phyloP scores from a whole-genome alignment of 2,888 invertebrate genomes.

The Patella ulyssiponensis region DNA sequence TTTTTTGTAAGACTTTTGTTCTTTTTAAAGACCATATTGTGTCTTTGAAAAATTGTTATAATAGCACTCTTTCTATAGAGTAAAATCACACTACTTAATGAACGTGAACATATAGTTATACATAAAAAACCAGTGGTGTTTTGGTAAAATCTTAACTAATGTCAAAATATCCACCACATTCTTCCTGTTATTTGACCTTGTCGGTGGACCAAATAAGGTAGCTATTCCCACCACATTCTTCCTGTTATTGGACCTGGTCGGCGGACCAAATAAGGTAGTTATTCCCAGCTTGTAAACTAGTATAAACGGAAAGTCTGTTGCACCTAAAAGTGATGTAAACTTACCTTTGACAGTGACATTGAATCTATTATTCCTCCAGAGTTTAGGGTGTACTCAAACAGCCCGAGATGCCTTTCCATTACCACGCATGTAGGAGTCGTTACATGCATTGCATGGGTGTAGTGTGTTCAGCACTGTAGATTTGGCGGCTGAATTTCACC shows the following conservation, averaged over 20 bases:
- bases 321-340: not conserved
- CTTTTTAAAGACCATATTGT: not conserved
- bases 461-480: constrained; percentile 35
- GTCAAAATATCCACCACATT: too few species aligned
- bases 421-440: constrained; percentile 36
- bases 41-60: too few species aligned
- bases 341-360: not conserved
- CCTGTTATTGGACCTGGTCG: too few species aligned
- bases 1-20: not conserved
- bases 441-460: constrained; percentile 31
- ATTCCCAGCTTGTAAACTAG: not conserved
- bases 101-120: not conserved
- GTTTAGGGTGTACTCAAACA: constrained; percentile 21
- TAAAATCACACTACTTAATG: too few species aligned
- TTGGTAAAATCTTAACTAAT: too few species aligned
- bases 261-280: too few species aligned
- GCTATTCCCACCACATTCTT: too few species aligned
- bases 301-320: not conserved
- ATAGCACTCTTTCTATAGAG: too few species aligned
- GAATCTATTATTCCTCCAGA: not conserved
- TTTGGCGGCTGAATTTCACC: constrained; percentile 32
- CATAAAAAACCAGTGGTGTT: not conserved
- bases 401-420: constrained; percentile 35
- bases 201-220: too few species aligned
- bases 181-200: too few species aligned